Conservation (phyloP, 1,140 invertebrate species). For the Drosophila willistoni region DNA sequence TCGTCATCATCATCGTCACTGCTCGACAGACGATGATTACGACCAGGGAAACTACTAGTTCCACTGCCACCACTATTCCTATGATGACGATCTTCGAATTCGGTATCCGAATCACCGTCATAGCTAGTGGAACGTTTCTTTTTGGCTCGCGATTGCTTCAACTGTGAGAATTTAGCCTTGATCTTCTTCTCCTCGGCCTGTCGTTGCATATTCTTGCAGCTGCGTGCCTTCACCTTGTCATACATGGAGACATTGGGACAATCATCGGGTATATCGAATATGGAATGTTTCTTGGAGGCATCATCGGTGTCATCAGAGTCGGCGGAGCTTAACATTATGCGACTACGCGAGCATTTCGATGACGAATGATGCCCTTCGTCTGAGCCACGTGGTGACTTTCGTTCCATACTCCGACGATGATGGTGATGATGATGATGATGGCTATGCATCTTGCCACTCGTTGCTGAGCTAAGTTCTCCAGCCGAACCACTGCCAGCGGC, state of each 20-base stretch:
- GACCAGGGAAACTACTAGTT: conserved; percentile 70
- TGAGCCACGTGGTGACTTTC: conserved; percentile 58
- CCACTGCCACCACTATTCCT: conserved; percentile 48
- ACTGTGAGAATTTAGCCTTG: conserved; percentile 94
- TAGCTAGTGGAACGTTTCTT: conserved; percentile 94
- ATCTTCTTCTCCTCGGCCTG: conserved; percentile 94
- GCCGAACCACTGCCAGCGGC: conserved; percentile 54
- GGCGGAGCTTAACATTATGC: conserved; percentile 73
- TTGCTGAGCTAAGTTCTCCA: conserved; percentile 58
- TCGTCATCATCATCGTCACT: conserved; percentile 60
- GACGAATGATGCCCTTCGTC: conserved; percentile 57
- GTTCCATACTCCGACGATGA: conserved; percentile 63
- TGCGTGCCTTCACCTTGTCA: conserved; percentile 98
- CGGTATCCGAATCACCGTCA: conserved; percentile 91
- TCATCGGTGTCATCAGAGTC: conserved; percentile 89
- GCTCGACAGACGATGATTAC: conserved; percentile 62
- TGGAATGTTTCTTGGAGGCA: conserved; percentile 93
- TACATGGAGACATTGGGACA: conserved; percentile 99
- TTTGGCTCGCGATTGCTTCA: conserved; percentile 93
- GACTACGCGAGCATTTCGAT: conserved; percentile 55
- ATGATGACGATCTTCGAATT: conserved; percentile 84
- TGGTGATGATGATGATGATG: conserved; percentile 58
- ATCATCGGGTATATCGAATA: conserved; percentile 95
- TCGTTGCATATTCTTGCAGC: conserved; percentile 95
- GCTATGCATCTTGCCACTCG: conserved; percentile 50